Percentiles rank a stretch among this genome's conserved stretches.
phyloP scores from a whole-genome alignment of 2,797 vertebrate genomes.

The Antrozous pallidus region DNA sequence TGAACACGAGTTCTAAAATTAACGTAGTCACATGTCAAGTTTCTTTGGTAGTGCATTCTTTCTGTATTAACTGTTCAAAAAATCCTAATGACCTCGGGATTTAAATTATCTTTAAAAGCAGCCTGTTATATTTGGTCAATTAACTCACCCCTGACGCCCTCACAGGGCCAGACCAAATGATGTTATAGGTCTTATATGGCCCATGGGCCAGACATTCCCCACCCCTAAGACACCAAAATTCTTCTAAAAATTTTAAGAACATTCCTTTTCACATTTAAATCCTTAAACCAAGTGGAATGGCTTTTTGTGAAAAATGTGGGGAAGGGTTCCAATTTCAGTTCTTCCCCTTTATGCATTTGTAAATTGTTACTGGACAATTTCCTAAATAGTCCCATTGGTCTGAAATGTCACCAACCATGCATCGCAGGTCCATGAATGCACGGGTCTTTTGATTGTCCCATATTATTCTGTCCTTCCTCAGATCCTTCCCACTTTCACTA shows the following conservation, averaged over 20 bases:
- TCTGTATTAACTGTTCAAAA: background rate
- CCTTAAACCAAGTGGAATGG: background rate
- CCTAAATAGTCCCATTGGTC: background rate
- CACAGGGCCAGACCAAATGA: no score
- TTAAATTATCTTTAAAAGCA: no score
- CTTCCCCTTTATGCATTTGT: background rate
- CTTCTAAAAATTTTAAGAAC: background rate
- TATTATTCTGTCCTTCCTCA: background rate
- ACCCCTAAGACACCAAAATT: no score
- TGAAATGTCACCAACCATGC: background rate
- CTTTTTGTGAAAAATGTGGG: background rate
- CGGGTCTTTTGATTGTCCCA: background rate
- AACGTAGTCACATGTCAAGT: background rate
- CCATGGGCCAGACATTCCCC: no score
- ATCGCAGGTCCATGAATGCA: background rate
- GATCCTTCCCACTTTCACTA: background rate
- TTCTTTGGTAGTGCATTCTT: background rate
- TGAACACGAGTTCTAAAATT: background rate
- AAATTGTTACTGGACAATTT: background rate
- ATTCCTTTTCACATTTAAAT: background rate
- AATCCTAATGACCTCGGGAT: background rate
- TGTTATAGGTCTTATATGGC: no score
- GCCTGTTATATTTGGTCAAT: no score
- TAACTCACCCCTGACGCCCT: no score
- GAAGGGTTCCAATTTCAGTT: background rate